phyloP scores from a whole-genome alignment of 2,797 vertebrate genomes.

The Cynodonichthys magdalenae region DNA sequence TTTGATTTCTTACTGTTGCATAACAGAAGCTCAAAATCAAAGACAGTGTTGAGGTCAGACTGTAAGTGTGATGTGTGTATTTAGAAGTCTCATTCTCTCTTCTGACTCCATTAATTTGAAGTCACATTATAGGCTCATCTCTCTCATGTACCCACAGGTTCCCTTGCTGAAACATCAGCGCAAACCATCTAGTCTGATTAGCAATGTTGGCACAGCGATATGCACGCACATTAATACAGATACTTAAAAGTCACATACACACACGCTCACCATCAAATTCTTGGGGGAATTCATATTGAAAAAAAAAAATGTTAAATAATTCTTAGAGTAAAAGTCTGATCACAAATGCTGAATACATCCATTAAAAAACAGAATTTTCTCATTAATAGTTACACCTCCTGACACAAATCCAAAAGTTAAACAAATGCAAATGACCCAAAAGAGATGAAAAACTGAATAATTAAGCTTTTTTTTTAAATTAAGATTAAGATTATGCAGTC shows the following conservation, averaged over 20 bases:
- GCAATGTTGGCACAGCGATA: constrained; percentile 33
- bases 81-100: constrained; percentile 26
- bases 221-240: background rate
- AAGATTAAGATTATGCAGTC: background rate
- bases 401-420: constrained; percentile 48
- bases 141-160: constrained; percentile 47
- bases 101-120: constrained; percentile 44
- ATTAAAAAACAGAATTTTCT: constrained; percentile 22
- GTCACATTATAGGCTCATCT: constrained; percentile 68
- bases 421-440: constrained; percentile 3
- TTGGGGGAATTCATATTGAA: constrained; percentile 53
- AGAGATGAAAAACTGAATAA: constrained; percentile 22
- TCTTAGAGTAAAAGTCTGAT: constrained; percentile 39
- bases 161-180: constrained; percentile 51
- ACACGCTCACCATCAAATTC: constrained; percentile 40
- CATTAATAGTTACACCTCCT: constrained; percentile 60
- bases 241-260: constrained; percentile 3
- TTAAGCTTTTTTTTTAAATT: too few relatives aligned
- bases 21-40: constrained; percentile 33
- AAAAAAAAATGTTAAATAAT: constrained; percentile 16
- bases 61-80: constrained; percentile 41
- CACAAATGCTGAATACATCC: too few relatives aligned
- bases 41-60: constrained; percentile 33
- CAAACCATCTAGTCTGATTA: constrained; percentile 71
- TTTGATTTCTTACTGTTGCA: constrained; percentile 13